Evolutionary conservation across 2,888 invertebrate species (phyloP).

Genomic region (Crepidodera aurea): DNA sequence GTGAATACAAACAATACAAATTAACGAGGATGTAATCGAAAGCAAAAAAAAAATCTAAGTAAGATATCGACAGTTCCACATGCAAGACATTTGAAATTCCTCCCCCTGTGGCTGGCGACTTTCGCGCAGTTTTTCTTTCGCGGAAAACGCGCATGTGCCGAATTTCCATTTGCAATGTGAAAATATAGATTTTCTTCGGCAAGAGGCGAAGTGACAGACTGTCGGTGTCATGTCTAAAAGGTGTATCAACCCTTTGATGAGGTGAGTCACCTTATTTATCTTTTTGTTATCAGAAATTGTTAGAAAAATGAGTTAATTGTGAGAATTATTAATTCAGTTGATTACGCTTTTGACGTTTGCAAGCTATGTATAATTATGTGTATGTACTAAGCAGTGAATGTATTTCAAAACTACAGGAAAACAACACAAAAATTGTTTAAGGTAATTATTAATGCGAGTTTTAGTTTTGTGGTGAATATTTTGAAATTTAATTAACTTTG

Average conservation of each 20-base stretch:
- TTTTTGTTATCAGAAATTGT: conserved; percentile 5
- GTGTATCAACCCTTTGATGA: conserved; percentile 46
- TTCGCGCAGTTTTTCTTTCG: conserved; percentile 8
- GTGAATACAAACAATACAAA: conserved; percentile 26
- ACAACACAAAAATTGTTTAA: not conserved
- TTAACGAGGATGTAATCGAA: conserved; percentile 7
- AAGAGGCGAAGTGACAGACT: conserved; percentile 39
- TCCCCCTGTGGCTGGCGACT: not conserved
- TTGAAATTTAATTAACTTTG: too few relatives aligned
- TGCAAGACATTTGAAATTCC: conserved; percentile 7
- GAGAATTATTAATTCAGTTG: not conserved
- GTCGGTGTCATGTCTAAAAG: conserved; percentile 46
- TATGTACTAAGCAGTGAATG: too few relatives aligned
- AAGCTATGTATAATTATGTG: too few relatives aligned
- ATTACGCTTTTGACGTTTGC: not conserved
- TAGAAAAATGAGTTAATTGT: not conserved
- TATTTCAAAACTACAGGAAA: too few relatives aligned
- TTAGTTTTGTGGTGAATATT: too few relatives aligned
- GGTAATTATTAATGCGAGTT: not conserved
- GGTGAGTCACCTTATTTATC: conserved; percentile 47
- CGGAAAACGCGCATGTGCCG: conserved; percentile 21
- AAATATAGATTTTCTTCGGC: conserved; percentile 35
- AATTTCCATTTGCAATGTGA: conserved; percentile 22
- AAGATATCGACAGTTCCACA: not conserved
- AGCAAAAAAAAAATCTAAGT: not conserved